Base-by-base conservation (phyloP, 2,797 vertebrate species). In the Lepus oiostolus region DNA sequence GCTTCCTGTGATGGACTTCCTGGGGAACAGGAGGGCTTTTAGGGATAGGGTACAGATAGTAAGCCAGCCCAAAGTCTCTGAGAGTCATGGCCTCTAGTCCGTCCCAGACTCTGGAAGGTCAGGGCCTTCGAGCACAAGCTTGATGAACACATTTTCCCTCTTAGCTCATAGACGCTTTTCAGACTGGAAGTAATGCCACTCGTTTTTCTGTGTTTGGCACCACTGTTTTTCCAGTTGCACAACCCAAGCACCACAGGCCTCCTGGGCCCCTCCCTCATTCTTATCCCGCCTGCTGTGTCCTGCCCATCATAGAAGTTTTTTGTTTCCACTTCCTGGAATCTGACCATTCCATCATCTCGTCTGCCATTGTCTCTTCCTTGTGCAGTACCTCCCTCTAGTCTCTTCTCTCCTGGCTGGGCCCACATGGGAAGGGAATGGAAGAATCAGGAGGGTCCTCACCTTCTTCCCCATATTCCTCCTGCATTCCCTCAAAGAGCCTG, bases 341-440 rank as follows among this genome's bases (percentile, higher is more conserved):
- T 75, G 12, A n/a, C 42, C 11, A 0, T 12, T 1, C 14, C 9
- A 4, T 26, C 1, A 0, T 14, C 28, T 21, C 26, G n/a, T 19
- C 28, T 35, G 3, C 24, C 7, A 0, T 4, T 0, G 0, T 65
- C 32, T 14, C 26, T 75, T 38, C 24, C 70, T 65, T 7, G 47
- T 4, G 6, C 14, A 1, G 1, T 21, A 2, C 16, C 12, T 24
- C 2, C 54, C 26, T 60, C 14, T n/a, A 42, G 1, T 19, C 19
- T 63, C 10, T 1, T 12, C 3, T 8, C 24, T 62, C 67, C 38
- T 0, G 2, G 26, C 32, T 62, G 16, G 19, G 26, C 28, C n/a
- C 38, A 3, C 58, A 22, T 12, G 1, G 16, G 63, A 58, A 47
- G 72, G 74, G 79, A 50, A 19, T n/a, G 4, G 2, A n/a, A 3